A percentile compares a stretch with the other conserved stretches of the same genome.
These are phyloP conservation scores for Sesia bembeciformis DNA, from an alignment of 2,888 invertebrate species.

Conservation along the genomic window DNA sequence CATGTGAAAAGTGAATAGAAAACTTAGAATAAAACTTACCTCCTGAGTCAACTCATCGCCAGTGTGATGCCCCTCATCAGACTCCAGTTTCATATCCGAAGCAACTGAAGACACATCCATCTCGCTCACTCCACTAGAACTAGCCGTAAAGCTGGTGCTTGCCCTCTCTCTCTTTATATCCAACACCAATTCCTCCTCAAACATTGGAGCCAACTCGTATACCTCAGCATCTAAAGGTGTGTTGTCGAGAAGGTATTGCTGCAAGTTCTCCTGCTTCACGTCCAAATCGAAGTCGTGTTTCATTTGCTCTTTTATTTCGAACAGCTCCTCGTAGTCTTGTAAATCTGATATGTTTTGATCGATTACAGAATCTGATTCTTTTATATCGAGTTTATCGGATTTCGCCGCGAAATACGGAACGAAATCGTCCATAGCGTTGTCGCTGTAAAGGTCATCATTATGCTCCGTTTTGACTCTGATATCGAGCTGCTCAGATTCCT, in stretches of 20 bases:
- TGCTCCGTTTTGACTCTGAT: conserved; percentile 45
- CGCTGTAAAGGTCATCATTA: conserved; percentile 49
- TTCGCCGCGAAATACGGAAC: conserved; percentile 55
- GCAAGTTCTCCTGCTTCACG: conserved; percentile 51
- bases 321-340: conserved; percentile 64
- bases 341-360: conserved; percentile 76
- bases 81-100: conserved; percentile 53
- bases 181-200: conserved; percentile 52
- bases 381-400: conserved; percentile 44
- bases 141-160: conserved; percentile 66
- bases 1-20: too few relatives aligned
- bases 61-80: conserved; percentile 61
- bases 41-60: conserved; percentile 69
- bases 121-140: conserved; percentile 67
- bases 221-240: conserved; percentile 55
- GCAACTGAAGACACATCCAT: conserved; percentile 46
- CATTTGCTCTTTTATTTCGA: conserved; percentile 48
- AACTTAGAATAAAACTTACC: conserved; percentile 33
- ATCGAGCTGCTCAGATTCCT: conserved; percentile 23
- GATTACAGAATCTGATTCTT: conserved; percentile 58
- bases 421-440: conserved; percentile 61
- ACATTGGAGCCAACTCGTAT: conserved; percentile 53
- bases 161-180: conserved; percentile 64
- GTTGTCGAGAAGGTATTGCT: conserved; percentile 59
- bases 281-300: conserved; percentile 63